Evolutionary conservation across 2,113 vertebrate species (phyloP).

Genomic region (Puma concolor): DNA sequence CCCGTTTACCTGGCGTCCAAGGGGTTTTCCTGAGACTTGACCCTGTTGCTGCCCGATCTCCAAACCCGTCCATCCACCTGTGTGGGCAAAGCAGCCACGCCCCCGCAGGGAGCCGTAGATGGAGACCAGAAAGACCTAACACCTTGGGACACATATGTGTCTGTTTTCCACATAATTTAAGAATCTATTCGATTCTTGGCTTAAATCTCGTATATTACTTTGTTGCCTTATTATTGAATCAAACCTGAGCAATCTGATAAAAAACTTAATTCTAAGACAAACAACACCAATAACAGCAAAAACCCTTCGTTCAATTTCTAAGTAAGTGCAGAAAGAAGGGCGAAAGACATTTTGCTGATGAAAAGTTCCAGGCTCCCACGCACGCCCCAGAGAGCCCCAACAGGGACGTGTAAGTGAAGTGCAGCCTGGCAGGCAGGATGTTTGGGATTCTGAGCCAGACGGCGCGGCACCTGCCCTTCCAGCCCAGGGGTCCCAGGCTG

Average conservation of each 20-base stretch:
- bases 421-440: background rate
- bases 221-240: background rate
- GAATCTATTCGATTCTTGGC: background rate
- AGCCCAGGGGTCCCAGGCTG: background rate
- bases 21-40: accelerated
- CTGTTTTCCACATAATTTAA: background rate
- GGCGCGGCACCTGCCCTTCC: background rate
- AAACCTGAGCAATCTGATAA: background rate
- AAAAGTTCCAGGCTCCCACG: background rate
- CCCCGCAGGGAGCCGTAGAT: accelerated
- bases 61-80: accelerated
- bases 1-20: accelerated
- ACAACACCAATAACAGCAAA: no score
- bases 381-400: accelerated
- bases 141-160: background rate
- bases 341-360: background rate
- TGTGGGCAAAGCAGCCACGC: accelerated
- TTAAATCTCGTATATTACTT: background rate
- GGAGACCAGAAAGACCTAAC: background rate
- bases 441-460: accelerated
- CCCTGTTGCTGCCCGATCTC: accelerated
- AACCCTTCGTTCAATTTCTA: background rate
- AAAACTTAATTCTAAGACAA: background rate
- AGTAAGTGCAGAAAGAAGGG: background rate
- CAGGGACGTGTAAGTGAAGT: accelerated